Evolutionary conservation across 2,888 invertebrate species (phyloP).

Genomic region (Tiliacea aurago): DNA sequence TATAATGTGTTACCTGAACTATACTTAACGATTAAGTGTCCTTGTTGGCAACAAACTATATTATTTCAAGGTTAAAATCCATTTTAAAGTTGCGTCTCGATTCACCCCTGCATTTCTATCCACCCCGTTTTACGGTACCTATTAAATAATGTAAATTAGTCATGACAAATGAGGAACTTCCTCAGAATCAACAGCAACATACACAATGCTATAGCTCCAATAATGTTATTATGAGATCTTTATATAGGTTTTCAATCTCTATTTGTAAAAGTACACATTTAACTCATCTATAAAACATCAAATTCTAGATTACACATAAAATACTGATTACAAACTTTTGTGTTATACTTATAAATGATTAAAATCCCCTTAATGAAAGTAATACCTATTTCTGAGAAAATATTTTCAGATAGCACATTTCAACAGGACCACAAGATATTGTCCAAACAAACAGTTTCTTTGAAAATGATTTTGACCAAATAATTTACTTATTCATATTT

Average conservation of each 20-base stretch:
- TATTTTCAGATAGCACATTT: constrained; percentile 30
- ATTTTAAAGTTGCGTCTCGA: no score
- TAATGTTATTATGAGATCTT: constrained; percentile 62
- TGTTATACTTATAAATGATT: constrained; percentile 24
- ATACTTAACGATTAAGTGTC: no score
- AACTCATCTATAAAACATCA: constrained; percentile 54
- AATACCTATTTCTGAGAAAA: constrained; percentile 43
- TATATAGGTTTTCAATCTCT: constrained; percentile 52
- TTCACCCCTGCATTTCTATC: no score
- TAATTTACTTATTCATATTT: constrained; percentile 41
- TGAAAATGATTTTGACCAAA: constrained; percentile 40
- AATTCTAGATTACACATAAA: constrained; percentile 64
- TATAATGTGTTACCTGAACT: no score
- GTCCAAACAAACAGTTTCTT: constrained; percentile 50
- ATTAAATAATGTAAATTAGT: constrained; percentile 51
- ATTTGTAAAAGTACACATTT: constrained; percentile 46
- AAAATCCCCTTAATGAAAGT: constrained; percentile 44
- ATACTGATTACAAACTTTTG: constrained; percentile 66
- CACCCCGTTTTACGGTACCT: no score
- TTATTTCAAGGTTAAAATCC: no score
- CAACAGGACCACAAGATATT: constrained; percentile 48
- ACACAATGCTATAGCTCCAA: constrained; percentile 27
- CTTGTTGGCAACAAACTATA: no score
- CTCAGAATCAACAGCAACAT: constrained; percentile 39
- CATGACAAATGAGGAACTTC: constrained; percentile 42